These are phyloP conservation scores for Decapterus maruadsi DNA, from an alignment of 2,797 vertebrate genomes.

Conservation along the genomic window DNA sequence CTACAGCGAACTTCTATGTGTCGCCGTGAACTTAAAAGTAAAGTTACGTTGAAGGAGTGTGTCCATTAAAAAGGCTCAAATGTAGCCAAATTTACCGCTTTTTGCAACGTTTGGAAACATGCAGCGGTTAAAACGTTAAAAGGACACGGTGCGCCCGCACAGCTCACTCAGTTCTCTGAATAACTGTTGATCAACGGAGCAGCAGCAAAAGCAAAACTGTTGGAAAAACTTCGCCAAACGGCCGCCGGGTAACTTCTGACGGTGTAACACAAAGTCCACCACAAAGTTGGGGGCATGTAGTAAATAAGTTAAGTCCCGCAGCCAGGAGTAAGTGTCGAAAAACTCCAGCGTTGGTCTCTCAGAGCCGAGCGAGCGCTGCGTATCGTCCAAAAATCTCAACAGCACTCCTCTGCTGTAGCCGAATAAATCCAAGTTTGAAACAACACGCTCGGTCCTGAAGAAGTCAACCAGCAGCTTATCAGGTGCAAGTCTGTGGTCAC, in stretches of 20 bases:
- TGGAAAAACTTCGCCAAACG: neutral
- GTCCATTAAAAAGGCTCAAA: constrained; percentile 62
- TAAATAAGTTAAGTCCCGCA: constrained; percentile 37
- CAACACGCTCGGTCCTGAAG: constrained; percentile 30
- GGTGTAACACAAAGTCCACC: constrained; percentile 5
- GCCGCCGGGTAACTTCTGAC: neutral
- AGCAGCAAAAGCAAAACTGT: constrained; percentile 11
- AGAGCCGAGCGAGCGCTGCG: constrained; percentile 37
- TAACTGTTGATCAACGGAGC: constrained; percentile 30
- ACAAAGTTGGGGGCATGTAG: neutral
- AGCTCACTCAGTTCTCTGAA: constrained; percentile 36
- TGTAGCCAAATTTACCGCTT: constrained; percentile 26
- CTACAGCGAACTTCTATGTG: constrained; percentile 23
- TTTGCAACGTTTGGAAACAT: constrained; percentile 42
- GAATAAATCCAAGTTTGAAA: constrained; percentile 75
- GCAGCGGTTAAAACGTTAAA: constrained; percentile 25
- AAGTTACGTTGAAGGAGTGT: constrained; percentile 7
- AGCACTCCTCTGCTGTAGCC: constrained; percentile 52
- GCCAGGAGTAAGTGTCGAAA: constrained; percentile 19
- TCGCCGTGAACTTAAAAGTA: constrained; percentile 17
- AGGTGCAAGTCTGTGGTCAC: constrained; percentile 71
- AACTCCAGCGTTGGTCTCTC: constrained; percentile 54
- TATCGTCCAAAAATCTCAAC: constrained; percentile 51
- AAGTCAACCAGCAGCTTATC: constrained; percentile 62
- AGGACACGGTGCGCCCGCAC: constrained; percentile 26